Evolutionary conservation across 2,113 vertebrate species (phyloP).

Genomic region (Crocuta crocuta): DNA sequence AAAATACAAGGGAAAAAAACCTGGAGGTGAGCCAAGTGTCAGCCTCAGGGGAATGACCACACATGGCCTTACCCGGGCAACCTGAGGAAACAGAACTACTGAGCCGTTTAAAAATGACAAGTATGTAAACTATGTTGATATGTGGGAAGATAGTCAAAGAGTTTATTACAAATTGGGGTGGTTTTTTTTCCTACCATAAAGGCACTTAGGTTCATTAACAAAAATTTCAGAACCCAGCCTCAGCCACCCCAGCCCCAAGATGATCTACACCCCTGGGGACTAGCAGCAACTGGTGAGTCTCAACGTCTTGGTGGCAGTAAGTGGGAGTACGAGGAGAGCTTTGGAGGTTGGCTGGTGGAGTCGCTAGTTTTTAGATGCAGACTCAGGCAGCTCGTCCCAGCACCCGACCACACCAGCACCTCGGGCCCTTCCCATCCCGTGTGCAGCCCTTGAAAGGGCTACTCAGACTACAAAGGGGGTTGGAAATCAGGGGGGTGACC

Average conservation of each 20-base stretch:
- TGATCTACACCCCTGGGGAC: background rate
- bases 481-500: fast-evolving
- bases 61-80: background rate
- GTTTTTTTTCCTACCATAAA: background rate
- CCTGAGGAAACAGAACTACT: constrained; percentile 21
- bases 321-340: background rate
- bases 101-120: constrained; percentile 72
- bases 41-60: background rate
- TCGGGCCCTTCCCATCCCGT: background rate
- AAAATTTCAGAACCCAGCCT: constrained; percentile 15
- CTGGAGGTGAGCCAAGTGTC: constrained; percentile 9
- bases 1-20: background rate
- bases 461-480: background rate
- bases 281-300: background rate
- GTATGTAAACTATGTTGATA: constrained; percentile 68
- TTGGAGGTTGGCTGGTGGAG: fast-evolving
- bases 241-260: background rate
- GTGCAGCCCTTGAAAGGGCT: background rate
- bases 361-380: background rate
- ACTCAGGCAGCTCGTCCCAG: background rate
- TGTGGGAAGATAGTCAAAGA: constrained; percentile 16
- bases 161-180: background rate
- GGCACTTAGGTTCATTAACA: constrained; percentile 47
- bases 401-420: fast-evolving
- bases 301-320: background rate